Percentiles rank a stretch among this genome's conserved stretches.
Evolutionary conservation across 92 coral and sea anemone species (phyloP).

Genomic region (Phenganax marumi): DNA sequence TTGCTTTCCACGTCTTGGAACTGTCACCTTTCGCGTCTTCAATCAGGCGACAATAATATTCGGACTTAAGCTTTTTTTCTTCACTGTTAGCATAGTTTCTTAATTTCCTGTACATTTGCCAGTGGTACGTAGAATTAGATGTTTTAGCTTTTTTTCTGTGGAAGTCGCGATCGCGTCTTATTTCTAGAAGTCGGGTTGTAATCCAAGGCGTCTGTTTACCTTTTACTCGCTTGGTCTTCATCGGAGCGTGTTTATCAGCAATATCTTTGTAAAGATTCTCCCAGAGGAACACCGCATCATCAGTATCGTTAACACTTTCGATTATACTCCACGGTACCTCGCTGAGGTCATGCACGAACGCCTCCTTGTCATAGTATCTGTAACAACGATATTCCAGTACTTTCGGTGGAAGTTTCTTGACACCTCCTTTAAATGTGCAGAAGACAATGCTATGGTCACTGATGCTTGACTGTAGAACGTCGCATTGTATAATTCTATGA

Average conservation of each 20-base stretch:
- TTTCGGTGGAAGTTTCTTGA: background rate
- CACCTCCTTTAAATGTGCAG: background rate
- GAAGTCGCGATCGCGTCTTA: constrained; percentile 7
- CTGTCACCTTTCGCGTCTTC: constrained; percentile 46
- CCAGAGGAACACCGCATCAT: background rate
- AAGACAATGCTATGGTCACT: constrained; percentile 39
- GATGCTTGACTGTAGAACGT: constrained; percentile 37
- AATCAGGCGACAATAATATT: constrained; percentile 49
- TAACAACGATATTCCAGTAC: background rate
- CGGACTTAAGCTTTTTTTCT: constrained; percentile 41
- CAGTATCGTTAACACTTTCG: background rate
- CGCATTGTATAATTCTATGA: constrained; percentile 35
- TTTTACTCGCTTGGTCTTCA: too few species aligned
- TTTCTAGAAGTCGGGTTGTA: too few species aligned
- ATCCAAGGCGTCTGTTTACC: too few species aligned
- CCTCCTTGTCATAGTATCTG: background rate
- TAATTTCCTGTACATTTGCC: constrained; percentile 49
- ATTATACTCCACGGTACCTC: background rate
- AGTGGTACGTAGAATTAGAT: constrained; percentile 38
- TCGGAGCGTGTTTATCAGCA: too few species aligned
- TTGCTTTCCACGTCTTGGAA: constrained; percentile 46
- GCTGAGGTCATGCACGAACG: background rate
- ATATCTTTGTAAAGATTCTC: too few species aligned
- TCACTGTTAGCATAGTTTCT: constrained; percentile 41
- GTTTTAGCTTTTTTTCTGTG: background rate